phyloP scores from a whole-genome alignment of 2,797 vertebrate species.

The Anguilla obscura region DNA sequence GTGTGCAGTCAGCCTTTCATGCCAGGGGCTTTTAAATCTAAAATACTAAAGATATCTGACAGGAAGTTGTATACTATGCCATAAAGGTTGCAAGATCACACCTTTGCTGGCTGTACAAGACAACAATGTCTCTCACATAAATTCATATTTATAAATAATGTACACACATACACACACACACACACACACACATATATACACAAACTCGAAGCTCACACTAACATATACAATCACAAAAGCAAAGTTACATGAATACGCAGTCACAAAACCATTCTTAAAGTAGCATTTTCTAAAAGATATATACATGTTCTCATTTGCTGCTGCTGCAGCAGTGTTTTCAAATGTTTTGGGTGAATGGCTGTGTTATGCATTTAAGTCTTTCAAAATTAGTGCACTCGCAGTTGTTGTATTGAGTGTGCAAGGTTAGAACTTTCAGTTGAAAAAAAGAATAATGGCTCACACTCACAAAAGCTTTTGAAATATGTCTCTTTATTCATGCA shows the following conservation, averaged over 20 bases:
- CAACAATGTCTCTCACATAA: background rate
- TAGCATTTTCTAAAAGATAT: background rate
- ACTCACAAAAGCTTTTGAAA: background rate
- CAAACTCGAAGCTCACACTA: background rate
- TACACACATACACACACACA: background rate
- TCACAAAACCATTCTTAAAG: background rate
- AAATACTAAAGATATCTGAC: constrained; percentile 2
- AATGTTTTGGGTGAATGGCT: background rate
- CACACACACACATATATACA: background rate
- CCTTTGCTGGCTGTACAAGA: background rate
- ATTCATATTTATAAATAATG: background rate
- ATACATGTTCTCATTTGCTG: background rate
- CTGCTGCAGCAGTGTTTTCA: background rate
- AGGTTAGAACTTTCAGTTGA: background rate
- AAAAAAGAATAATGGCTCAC: background rate
- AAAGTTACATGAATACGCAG: background rate
- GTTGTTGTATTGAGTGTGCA: background rate
- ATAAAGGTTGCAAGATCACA: background rate
- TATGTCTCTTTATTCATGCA: background rate
- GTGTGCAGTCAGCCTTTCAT: background rate
- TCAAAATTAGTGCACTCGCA: background rate
- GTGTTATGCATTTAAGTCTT: background rate
- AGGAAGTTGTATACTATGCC: background rate
- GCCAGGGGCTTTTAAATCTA: background rate
- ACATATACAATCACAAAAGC: background rate